These are phyloP conservation scores for Druon quercuslanigerum DNA, from an alignment of 1,140 invertebrate species.

Conservation along the genomic window DNA sequence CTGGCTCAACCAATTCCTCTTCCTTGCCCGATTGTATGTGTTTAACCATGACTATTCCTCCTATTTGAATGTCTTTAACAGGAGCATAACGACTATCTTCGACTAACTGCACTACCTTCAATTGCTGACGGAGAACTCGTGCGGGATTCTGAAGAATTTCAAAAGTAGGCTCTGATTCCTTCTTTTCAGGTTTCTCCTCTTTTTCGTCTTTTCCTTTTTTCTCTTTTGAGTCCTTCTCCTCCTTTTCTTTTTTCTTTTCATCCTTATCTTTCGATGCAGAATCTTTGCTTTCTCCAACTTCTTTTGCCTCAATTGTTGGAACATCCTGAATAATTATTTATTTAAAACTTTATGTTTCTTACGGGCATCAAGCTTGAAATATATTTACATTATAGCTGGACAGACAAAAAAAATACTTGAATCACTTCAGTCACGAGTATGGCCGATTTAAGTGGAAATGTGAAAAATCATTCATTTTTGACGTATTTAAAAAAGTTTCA, in stretches of 20 bases:
- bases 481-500: too few relatives aligned
- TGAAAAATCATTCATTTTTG: too few relatives aligned
- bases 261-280: slow-evolving; percentile 46
- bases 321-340: slow-evolving; percentile 25
- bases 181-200: slow-evolving; percentile 77
- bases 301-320: slow-evolving; percentile 32
- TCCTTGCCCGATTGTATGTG: slow-evolving; percentile 84
- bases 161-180: slow-evolving; percentile 91
- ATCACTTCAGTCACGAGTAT: too few relatives aligned
- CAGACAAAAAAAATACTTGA: too few relatives aligned
- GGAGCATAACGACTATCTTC: slow-evolving; percentile 89
- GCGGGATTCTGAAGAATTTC: slow-evolving; percentile 97
- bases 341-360: not conserved
- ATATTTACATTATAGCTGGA: too few relatives aligned
- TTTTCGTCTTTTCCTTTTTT: slow-evolving; percentile 68
- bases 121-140: slow-evolving; percentile 93
- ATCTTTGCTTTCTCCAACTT: slow-evolving; percentile 18
- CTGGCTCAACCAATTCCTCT: slow-evolving; percentile 95
- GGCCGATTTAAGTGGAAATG: too few relatives aligned
- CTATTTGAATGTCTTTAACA: slow-evolving; percentile 93
- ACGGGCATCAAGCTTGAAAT: not conserved
- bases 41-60: slow-evolving; percentile 97
- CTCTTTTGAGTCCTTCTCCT: slow-evolving; percentile 75
- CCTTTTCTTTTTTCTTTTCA: slow-evolving; percentile 65
- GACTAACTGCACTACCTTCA: slow-evolving; percentile 89